phyloP scores from a whole-genome alignment of 1,140 invertebrate species.

The Laupala kohalensis region DNA sequence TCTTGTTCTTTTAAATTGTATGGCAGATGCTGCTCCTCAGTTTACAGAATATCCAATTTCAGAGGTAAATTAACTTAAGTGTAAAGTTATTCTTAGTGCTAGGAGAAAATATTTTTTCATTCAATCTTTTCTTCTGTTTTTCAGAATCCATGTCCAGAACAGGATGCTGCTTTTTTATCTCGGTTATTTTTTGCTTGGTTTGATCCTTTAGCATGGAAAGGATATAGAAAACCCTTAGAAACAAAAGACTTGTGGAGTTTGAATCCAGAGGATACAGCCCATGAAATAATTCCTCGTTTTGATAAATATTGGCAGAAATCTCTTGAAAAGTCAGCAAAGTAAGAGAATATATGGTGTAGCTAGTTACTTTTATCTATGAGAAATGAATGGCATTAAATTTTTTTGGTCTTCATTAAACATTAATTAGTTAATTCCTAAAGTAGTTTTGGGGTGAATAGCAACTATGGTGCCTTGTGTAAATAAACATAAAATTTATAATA shows the following conservation, averaged over 20 bases:
- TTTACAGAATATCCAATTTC: conserved; percentile 51
- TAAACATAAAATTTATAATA: no score
- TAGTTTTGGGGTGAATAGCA: no score
- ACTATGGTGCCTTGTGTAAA: no score
- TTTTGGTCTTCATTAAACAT: neutral
- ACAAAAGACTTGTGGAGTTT: conserved; percentile 79
- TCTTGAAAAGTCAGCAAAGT: conserved; percentile 31
- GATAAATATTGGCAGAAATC: conserved; percentile 68
- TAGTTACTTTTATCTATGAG: no score
- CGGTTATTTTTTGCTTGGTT: conserved; percentile 87
- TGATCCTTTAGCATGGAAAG: conserved; percentile 64
- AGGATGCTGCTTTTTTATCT: conserved; percentile 74
- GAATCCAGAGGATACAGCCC: conserved; percentile 68
- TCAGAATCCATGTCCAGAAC: conserved; percentile 79
- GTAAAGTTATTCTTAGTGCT: neutral
- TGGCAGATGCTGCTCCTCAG: conserved; percentile 58
- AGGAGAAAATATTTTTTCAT: neutral
- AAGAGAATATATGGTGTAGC: no score
- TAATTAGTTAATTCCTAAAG: no score
- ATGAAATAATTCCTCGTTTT: conserved; percentile 66
- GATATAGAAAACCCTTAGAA: conserved; percentile 70
- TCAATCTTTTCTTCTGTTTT: conserved; percentile 22
- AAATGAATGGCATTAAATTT: no score
- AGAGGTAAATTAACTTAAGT: conserved; percentile 37
- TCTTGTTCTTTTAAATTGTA: conserved; percentile 68